Evolutionary conservation across 1,140 invertebrate genomes (phyloP), one percentile per base, ranked within the genome.

Genomic region (Nautilus pompilius): DNA sequence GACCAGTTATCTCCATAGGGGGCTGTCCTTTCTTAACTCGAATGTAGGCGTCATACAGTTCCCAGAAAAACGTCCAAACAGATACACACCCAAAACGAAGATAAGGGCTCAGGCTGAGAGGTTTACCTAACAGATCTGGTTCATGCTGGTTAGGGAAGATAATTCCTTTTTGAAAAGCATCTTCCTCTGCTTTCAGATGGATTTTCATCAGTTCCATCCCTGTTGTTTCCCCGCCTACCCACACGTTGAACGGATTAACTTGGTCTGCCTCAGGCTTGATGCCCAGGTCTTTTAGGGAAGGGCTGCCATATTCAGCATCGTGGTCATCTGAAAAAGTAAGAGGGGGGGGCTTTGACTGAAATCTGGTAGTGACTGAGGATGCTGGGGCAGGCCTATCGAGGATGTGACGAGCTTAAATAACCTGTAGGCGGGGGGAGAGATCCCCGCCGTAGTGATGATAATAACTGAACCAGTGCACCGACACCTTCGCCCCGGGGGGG

Each of bases 1-100:
- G 92, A 0, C 91, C 91, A 74, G 93, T 90, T n/a, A 94, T 79
- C 0, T 90, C 92, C 6, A 92, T 79, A 3, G 92, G 92, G 2
- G 92, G 90, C 22, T 55, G 34, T 10, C 62, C 56, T 17, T 59
- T 13, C 6, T 41, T 22, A n/a, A 75, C 72, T 69, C 75, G 63
- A 4, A 26, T 54, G 56, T 63, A 77, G 3, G 68, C 51, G 53
- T 71, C 62, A n/a, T 62, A 69, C 26, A 81, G 69, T 15, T 48
- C 58, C 77, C 77, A 80, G 63, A 78, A 80, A 33, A 80, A 74
- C 45, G 64, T 75, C 2, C 77, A 65, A 22, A 81, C 67, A 24
- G 80, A 81, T 24, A 80, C 46, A 67, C 77, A 89, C 84, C 89
- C 82, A 73, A 89, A 90, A 3, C 88, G 82, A 10, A 91, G 80